A percentile compares a stretch with the other conserved stretches of the same genome.
These are phyloP conservation scores for Nemapogon koenigi DNA, from an alignment of 2,888 invertebrate genomes.

Conservation along the genomic window DNA sequence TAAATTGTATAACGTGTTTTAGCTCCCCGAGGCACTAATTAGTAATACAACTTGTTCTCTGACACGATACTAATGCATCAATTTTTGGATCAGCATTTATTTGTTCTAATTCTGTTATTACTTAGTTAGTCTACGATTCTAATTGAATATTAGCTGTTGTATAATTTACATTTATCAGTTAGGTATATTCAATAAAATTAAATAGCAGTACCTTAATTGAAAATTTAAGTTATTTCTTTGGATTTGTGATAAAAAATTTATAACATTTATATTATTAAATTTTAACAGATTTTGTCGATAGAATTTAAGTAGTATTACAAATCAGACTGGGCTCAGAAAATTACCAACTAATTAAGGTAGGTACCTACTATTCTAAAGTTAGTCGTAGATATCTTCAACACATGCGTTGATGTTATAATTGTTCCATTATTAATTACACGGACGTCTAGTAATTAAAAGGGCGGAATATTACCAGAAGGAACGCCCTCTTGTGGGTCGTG, in stretches of 20 bases:
- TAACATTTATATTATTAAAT: no score
- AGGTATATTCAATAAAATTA: no score
- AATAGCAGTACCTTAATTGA: no score
- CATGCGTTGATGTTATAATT: slow-evolving; percentile 54
- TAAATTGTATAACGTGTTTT: slow-evolving; percentile 56
- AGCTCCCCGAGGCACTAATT: slow-evolving; percentile 54
- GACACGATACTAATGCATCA: slow-evolving; percentile 32
- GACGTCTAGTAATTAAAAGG: slow-evolving; percentile 49
- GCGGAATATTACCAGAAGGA: slow-evolving; percentile 43
- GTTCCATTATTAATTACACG: slow-evolving; percentile 56
- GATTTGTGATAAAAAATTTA: no score
- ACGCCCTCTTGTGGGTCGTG: slow-evolving; percentile 36
- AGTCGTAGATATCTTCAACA: slow-evolving; percentile 31
- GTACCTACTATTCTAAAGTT: no score
- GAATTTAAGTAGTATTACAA: no score
- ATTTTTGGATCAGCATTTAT: no score
- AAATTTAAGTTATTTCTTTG: no score
- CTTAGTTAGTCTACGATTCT: neutral
- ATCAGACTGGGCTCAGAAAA: neutral
- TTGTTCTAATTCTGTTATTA: no score
- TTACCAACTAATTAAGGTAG: no score
- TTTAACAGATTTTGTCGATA: no score
- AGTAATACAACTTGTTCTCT: slow-evolving; percentile 42
- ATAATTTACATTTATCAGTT: neutral
- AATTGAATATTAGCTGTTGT: neutral